Base-by-base conservation (phyloP, 1,140 invertebrate genomes). In the Hycleus cichorii region DNA sequence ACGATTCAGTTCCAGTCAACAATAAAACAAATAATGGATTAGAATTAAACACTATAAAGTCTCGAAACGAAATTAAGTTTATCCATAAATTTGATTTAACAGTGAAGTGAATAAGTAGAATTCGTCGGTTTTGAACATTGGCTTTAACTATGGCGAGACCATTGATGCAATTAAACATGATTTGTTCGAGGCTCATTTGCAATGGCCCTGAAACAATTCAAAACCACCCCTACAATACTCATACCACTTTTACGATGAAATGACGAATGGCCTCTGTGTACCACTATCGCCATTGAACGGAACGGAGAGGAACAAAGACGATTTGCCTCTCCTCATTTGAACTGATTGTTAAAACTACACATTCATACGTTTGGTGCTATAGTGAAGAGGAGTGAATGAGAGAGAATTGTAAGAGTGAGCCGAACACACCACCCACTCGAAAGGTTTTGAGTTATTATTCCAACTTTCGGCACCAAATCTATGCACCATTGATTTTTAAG, bases 81-180 rank as follows among this genome's bases (percentile, higher is more conserved):
- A 70, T 72, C 72, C 70, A 73, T 73, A 73, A 73, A 73, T 72
- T 72, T 72, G 72, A 72, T 72, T 73, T 73, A 72, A 69, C 69
- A 68, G 66, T 66, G 68, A 72, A 69, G 63, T 66, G 68, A 66
- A 60, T 63, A 63, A 67, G 66, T 67, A 69, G 65, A 68, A 69
- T 63, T 58, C 53, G 63, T 54, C 52, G 59, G 59, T 57, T 57
- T 49, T 43, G 51, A 53, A 53, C 51, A 53, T 53, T 53, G 51
- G 51, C 51, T 53, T 32, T 32, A 32, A 32, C 32, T 32, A 32
- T 32, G 51, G 64, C 60, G 32, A 57, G 58, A 65, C 66, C 63
- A 70, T 72, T 72, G 71, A 74, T 72, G 70, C 71, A 74, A 74
- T 74, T 74, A 74, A 74, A 71, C 66, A 70, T 74, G 70, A 74